Evolutionary conservation across 2,113 vertebrate species (phyloP), one percentile per base, ranked within the genome.

Genomic region (Motacilla tschutschensis): DNA sequence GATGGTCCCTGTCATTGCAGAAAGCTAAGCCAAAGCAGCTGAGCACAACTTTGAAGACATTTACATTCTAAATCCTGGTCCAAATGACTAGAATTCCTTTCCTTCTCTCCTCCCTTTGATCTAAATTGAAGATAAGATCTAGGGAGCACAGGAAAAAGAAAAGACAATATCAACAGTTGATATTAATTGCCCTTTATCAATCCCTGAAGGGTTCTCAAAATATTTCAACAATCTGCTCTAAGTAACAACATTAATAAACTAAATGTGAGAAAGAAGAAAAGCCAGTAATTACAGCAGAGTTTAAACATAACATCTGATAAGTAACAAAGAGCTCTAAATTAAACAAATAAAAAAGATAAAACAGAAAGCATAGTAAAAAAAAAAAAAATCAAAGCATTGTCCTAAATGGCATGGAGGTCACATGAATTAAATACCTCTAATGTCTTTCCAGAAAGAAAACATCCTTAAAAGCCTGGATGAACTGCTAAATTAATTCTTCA

Each of bases 391-490:
- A 93, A 82, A 93, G 22, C 28, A 29, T 84, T 81, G 47, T 91
- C 65, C 71, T 79, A 44, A 69, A 19, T 88, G 67, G 46, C 70
- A 29, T 10, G 47, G 62, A 72, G 70, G 71, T 93, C 86, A 84
- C 33, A 81, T 63, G 50, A 85, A 79, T 92, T 60, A 88, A 85
- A 58, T 88, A 88, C 63, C 25, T 90, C 74, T 85, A 60, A 91
- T 73, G 66, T 79, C 78, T 88, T 89, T 93, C 90, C 83, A 89
- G 35, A 91, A 90, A 75, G 55, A 86, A 92, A 94, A 91, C 55
- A 76, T 88, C 36, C 67, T 92, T 85, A 94, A 85, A 93, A 83
- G 58, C 58, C 70, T 91, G 83, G 62, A 91, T 85, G 62, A 87
- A 62, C 10, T 51, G 28, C 69, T 89, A 69, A 85, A 88, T 83